Evolutionary conservation across 2,888 invertebrate genomes (phyloP).

Genomic region (Monochamus alternatus): DNA sequence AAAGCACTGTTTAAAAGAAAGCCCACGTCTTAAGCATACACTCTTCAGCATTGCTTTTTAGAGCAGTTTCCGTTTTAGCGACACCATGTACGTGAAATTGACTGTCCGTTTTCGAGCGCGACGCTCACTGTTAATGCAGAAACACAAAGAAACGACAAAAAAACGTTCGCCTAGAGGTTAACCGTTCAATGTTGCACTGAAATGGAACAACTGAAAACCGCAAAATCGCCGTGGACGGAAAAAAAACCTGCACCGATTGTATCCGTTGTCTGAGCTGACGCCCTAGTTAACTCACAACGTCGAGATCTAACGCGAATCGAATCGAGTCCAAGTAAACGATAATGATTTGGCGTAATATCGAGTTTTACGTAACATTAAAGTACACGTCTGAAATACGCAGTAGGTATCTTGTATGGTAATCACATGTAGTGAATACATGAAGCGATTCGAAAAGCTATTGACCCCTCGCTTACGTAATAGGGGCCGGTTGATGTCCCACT

Average conservation of each 20-base stretch:
- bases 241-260: constrained; percentile 18
- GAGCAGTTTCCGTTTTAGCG: no score
- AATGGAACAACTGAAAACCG: constrained; percentile 12
- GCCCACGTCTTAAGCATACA: no score
- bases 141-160: not conserved
- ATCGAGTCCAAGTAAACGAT: constrained; percentile 28
- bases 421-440: constrained; percentile 25
- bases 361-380: constrained; percentile 23
- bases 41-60: no score
- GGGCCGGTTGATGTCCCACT: constrained; percentile 25
- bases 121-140: not conserved
- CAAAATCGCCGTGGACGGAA: not conserved
- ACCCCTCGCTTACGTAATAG: constrained; percentile 17
- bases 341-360: constrained; percentile 20
- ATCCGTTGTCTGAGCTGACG: constrained; percentile 22
- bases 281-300: constrained; percentile 1
- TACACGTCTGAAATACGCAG: constrained; percentile 8
- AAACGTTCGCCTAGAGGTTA: not conserved
- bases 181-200: constrained; percentile 18
- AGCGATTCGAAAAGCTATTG: constrained; percentile 24
- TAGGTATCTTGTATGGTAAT: constrained; percentile 34
- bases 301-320: constrained; percentile 20
- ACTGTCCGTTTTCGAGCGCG: not conserved
- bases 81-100: no score
- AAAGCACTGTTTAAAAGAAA: no score